Evolutionary conservation across 2,888 invertebrate species (phyloP).

Genomic region (Drosophila pegasa): DNA sequence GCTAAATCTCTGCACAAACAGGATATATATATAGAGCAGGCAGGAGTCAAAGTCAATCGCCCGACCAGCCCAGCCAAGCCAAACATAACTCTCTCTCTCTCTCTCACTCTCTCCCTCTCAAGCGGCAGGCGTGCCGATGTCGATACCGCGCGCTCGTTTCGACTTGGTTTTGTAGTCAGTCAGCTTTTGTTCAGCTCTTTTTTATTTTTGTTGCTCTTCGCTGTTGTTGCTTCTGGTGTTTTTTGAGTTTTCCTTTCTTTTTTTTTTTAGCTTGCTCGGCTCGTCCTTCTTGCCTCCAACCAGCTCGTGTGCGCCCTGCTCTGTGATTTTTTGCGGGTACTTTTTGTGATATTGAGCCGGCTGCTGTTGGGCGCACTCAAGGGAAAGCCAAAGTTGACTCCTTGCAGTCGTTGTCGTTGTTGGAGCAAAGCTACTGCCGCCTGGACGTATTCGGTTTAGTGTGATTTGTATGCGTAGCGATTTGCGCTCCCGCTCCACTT

Average conservation of each 20-base stretch:
- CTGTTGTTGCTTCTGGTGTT: slow-evolving; percentile 20
- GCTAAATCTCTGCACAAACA: slow-evolving; percentile 81
- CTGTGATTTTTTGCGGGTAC: slow-evolving; percentile 52
- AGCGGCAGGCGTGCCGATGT: slow-evolving; percentile 56
- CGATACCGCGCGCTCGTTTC: slow-evolving; percentile 67
- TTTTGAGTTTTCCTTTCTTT: slow-evolving; percentile 9
- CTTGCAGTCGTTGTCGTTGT: slow-evolving; percentile 25
- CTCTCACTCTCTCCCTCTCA: too few species aligned
- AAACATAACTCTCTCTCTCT: too few species aligned
- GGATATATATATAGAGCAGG: slow-evolving; percentile 68
- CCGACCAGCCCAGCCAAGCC: slow-evolving; percentile 24
- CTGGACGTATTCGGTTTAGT: slow-evolving; percentile 76
- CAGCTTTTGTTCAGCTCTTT: slow-evolving; percentile 64
- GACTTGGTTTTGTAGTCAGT: slow-evolving; percentile 73
- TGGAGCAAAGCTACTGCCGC: slow-evolving; percentile 52
- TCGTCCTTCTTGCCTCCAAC: slow-evolving; percentile 18
- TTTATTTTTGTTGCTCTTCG: slow-evolving; percentile 22
- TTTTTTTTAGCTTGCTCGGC: slow-evolving; percentile 9
- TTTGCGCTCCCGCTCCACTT: slow-evolving; percentile 1
- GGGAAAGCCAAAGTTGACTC: slow-evolving; percentile 62
- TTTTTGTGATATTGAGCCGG: slow-evolving; percentile 67
- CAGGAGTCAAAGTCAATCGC: slow-evolving; percentile 68
- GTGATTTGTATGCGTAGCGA: slow-evolving; percentile 67
- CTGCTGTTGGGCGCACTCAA: slow-evolving; percentile 66
- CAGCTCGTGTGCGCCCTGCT: slow-evolving; percentile 19